These are phyloP conservation scores for Brachyhypopomus gauderio DNA, from an alignment of 2,113 vertebrate genomes.

Conservation along the genomic window DNA sequence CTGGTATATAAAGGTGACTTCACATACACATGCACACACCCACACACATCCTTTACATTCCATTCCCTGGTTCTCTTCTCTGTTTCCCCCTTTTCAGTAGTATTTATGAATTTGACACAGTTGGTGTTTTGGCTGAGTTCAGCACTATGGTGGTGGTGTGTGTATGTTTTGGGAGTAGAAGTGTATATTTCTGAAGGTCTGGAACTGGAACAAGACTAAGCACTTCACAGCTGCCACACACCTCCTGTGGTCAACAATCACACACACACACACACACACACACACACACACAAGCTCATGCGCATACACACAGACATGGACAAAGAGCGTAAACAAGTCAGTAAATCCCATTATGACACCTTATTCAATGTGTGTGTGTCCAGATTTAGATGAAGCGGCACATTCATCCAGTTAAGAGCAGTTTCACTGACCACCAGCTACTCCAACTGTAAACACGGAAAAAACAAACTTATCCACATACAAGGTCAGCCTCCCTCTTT, in stretches of 20 bases:
- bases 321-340: constrained; percentile 48
- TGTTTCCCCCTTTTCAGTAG: constrained; percentile 3
- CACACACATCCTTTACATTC: background rate
- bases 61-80: background rate
- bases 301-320: background rate
- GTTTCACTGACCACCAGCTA: constrained; percentile 13
- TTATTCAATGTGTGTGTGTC: background rate
- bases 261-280: constrained; percentile 21
- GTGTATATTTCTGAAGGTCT: constrained; percentile 19
- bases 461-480: constrained; percentile 20
- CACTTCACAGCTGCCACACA: constrained; percentile 11
- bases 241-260: constrained; percentile 16
- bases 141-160: background rate
- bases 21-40: background rate
- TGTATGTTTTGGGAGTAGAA: background rate
- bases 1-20: too few species aligned
- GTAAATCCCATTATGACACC: constrained; percentile 46
- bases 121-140: constrained; percentile 22
- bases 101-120: constrained; percentile 12
- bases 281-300: background rate
- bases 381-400: background rate
- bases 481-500: background rate
- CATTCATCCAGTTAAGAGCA: background rate
- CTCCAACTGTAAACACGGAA: constrained; percentile 21
- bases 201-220: background rate